phyloP scores from a whole-genome alignment of 2,113 vertebrate genomes.

The Mobula hypostoma region DNA sequence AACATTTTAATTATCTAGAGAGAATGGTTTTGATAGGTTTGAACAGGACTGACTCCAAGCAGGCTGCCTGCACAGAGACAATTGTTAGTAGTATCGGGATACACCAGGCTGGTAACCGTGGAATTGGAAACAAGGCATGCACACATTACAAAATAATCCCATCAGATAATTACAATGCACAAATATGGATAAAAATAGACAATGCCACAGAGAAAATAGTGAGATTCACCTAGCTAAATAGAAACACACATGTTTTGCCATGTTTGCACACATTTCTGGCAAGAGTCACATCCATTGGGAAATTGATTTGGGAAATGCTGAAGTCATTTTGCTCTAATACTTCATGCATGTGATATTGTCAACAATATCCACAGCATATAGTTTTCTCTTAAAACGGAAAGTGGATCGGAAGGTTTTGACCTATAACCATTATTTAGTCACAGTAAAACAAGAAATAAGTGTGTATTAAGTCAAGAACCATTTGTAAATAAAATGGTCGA shows the following conservation, averaged over 20 bases:
- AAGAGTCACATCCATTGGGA: background rate
- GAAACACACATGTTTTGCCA: background rate
- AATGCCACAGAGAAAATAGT: background rate
- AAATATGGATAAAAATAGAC: background rate
- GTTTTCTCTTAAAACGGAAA: too few relatives aligned
- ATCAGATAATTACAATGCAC: background rate
- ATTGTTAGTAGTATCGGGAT: background rate
- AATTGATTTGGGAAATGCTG: too few relatives aligned
- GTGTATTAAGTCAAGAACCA: too few relatives aligned
- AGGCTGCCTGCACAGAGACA: background rate
- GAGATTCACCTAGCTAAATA: background rate
- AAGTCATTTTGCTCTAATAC: too few relatives aligned
- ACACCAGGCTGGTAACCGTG: background rate
- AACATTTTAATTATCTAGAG: background rate
- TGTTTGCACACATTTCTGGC: background rate
- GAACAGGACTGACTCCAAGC: background rate
- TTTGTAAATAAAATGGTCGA: too few relatives aligned
- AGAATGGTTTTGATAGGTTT: background rate
- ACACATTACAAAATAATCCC: background rate
- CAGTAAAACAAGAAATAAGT: too few relatives aligned
- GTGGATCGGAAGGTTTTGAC: too few relatives aligned
- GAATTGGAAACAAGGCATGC: background rate
- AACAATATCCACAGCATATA: too few relatives aligned
- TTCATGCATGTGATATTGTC: too few relatives aligned
- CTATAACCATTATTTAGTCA: too few relatives aligned